A percentile compares a stretch with the other conserved stretches of the same genome.
Evolutionary conservation across 2,113 vertebrate species (phyloP).

Genomic region (Rhinichthys klamathensis): DNA sequence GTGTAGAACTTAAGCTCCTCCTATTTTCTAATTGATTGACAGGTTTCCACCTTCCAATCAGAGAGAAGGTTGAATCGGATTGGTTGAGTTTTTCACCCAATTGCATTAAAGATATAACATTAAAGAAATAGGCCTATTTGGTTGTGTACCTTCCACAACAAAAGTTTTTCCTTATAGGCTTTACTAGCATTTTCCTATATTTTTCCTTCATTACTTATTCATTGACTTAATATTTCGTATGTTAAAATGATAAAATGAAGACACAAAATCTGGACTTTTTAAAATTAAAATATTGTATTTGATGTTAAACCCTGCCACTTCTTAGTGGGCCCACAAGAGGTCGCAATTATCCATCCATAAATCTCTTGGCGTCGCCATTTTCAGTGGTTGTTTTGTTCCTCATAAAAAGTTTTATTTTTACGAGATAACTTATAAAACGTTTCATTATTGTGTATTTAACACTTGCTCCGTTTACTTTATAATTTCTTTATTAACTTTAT

Average conservation of each 20-base stretch:
- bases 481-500: background rate
- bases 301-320: background rate
- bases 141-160: background rate
- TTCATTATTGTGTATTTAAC: background rate
- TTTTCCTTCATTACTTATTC: background rate
- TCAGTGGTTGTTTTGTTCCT: background rate
- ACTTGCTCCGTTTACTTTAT: background rate
- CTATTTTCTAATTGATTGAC: conserved; percentile 64
- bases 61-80: conserved; percentile 50
- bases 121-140: background rate
- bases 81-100: conserved; percentile 55
- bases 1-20: conserved; percentile 20
- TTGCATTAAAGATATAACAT: background rate
- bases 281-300: background rate
- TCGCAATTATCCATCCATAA: background rate
- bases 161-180: background rate
- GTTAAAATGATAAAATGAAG: background rate
- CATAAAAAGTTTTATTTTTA: conserved; percentile 17
- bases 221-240: background rate
- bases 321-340: conserved; percentile 32
- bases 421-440: background rate
- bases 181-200: background rate
- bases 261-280: background rate
- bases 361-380: background rate
- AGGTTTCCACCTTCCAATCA: conserved; percentile 65